Conservation (phyloP, 2,888 invertebrate species). For the Sarcophaga carnaria region DNA sequence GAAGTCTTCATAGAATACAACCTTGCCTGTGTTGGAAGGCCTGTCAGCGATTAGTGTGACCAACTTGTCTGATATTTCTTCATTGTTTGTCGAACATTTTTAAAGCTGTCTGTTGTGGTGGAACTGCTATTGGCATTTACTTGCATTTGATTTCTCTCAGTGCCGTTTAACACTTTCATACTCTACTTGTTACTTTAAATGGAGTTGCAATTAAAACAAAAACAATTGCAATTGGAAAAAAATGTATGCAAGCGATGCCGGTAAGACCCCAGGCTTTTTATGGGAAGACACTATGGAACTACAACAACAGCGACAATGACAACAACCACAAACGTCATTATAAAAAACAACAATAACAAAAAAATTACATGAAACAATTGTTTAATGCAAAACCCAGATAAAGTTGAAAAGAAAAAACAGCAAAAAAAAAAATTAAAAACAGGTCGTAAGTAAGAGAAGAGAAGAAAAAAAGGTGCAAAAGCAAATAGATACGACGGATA, state of each 20-base stretch:
- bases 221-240: slow-evolving; percentile 15
- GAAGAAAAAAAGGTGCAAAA: slow-evolving; percentile 9
- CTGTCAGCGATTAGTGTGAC: no score
- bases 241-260: neutral
- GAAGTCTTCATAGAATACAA: no score
- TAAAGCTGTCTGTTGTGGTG: no score
- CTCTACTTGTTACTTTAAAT: slow-evolving; percentile 29
- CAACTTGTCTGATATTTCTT: no score
- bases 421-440: slow-evolving; percentile 30
- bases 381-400: slow-evolving; percentile 49
- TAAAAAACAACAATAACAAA: neutral
- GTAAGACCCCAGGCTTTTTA: slow-evolving; percentile 23
- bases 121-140: no score
- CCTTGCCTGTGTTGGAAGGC: no score
- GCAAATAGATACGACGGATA: slow-evolving; percentile 36
- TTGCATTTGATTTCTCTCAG: slow-evolving; percentile 20
- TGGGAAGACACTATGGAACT: slow-evolving; percentile 26
- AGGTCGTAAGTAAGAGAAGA: slow-evolving; percentile 20
- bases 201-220: slow-evolving; percentile 44
- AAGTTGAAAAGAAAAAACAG: neutral
- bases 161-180: slow-evolving; percentile 33
- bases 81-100: no score
- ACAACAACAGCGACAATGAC: slow-evolving; percentile 23
- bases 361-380: slow-evolving; percentile 49
- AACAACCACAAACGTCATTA: neutral